Evolutionary conservation across 2,797 vertebrate genomes (phyloP).

Genomic region (Coreius guichenoti): DNA sequence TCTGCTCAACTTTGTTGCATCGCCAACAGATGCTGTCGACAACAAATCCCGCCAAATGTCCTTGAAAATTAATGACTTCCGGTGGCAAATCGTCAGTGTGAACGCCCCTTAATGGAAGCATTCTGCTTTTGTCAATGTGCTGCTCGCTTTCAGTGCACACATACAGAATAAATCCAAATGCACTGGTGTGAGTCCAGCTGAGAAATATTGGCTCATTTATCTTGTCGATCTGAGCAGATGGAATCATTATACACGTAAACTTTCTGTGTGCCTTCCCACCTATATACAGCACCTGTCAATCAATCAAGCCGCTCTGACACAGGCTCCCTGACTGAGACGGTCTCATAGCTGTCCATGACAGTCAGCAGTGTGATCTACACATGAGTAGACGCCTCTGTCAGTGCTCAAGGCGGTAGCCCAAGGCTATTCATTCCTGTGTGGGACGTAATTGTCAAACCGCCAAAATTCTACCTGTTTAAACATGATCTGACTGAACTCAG

Average conservation of each 20-base stretch:
- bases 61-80: slow-evolving; percentile 13
- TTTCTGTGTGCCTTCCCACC: slow-evolving; percentile 56
- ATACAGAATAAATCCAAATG: slow-evolving; percentile 40
- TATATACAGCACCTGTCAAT: slow-evolving; percentile 56
- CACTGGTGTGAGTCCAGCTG: slow-evolving; percentile 44
- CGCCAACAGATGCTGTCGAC: not conserved
- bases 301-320: slow-evolving; percentile 57
- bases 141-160: not conserved
- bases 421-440: slow-evolving; percentile 22
- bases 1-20: not conserved
- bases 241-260: slow-evolving; percentile 50
- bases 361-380: slow-evolving; percentile 29
- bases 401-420: slow-evolving; percentile 39
- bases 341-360: slow-evolving; percentile 35
- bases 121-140: slow-evolving; percentile 20
- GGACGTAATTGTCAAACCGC: not conserved
- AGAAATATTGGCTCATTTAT: slow-evolving; percentile 69
- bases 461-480: slow-evolving; percentile 25
- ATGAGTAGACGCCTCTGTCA: slow-evolving; percentile 18
- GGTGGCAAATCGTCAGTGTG: not conserved
- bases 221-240: slow-evolving; percentile 60
- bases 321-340: not conserved
- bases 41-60: slow-evolving; percentile 5
- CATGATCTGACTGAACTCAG: slow-evolving; percentile 37
- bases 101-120: not conserved